Evolutionary conservation across 2,888 invertebrate species (phyloP).

Genomic region (Thyatira batis): DNA sequence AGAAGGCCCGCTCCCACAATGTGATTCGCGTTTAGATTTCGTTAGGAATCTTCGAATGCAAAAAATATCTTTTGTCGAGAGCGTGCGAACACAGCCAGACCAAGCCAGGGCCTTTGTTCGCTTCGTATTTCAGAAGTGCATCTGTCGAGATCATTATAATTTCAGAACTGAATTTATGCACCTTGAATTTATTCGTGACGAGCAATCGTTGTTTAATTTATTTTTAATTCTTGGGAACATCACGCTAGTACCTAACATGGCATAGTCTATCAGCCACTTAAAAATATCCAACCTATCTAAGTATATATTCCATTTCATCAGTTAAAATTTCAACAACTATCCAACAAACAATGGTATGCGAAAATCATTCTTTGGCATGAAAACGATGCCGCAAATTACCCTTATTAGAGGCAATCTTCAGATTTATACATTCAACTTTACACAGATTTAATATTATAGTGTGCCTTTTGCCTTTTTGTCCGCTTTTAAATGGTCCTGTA

Average conservation of each 20-base stretch:
- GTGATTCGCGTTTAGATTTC: conserved; percentile 70
- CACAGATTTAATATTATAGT: background rate
- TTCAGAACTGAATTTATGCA: conserved; percentile 44
- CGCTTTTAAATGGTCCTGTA: background rate
- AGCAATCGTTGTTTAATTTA: conserved; percentile 12
- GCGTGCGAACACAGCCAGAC: conserved; percentile 67
- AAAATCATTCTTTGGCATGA: background rate
- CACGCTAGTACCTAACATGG: no score
- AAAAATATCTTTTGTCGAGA: conserved; percentile 68
- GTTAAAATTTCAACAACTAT: no score
- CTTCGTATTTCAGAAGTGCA: conserved; percentile 61
- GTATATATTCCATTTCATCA: no score
- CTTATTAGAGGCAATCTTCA: background rate
- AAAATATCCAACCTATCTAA: no score
- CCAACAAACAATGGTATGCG: background rate
- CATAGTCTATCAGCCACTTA: no score
- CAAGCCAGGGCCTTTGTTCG: conserved; percentile 51
- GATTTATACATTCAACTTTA: background rate
- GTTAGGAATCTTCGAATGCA: conserved; percentile 53
- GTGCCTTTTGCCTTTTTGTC: background rate
- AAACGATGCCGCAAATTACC: background rate
- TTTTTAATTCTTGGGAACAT: no score
- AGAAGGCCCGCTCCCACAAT: conserved; percentile 60
- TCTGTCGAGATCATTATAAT: conserved; percentile 64
- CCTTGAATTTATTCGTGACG: conserved; percentile 30